These are phyloP conservation scores for Hydriomena furcata DNA, from an alignment of 2,888 invertebrate genomes.

Conservation along the genomic window DNA sequence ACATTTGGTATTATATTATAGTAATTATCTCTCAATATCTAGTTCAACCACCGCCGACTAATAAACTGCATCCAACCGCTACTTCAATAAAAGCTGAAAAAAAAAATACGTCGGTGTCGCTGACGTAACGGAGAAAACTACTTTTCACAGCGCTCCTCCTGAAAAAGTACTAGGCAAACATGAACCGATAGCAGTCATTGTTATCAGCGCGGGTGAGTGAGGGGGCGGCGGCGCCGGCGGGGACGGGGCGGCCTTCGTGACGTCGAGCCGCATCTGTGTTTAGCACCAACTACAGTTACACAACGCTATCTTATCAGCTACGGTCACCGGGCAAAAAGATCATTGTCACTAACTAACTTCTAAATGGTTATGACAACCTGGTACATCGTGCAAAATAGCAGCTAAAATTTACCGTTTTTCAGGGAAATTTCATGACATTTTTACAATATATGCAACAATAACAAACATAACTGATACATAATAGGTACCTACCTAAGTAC, in stretches of 20 bases:
- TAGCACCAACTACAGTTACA: conserved; percentile 53
- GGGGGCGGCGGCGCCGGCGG: conserved; percentile 41
- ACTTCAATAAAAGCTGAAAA: conserved; percentile 20
- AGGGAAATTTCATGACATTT: conserved; percentile 24
- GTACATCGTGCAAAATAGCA: conserved; percentile 55
- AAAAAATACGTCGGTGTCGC: conserved; percentile 4
- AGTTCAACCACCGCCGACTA: conserved; percentile 27
- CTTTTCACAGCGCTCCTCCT: conserved; percentile 62
- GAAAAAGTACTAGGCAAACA: conserved; percentile 79
- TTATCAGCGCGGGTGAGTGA: conserved; percentile 61
- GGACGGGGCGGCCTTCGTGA: conserved; percentile 55
- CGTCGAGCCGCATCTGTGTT: conserved; percentile 58
- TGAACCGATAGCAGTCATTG: conserved; percentile 64
- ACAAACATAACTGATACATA: too few relatives aligned
- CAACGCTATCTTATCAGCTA: conserved; percentile 67
- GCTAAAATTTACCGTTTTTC: conserved; percentile 49
- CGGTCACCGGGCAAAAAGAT: conserved; percentile 42
- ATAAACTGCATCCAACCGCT: conserved; percentile 5
- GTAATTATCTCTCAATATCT: conserved; percentile 29
- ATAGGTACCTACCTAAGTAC: too few relatives aligned
- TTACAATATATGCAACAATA: too few relatives aligned
- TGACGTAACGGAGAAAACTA: conserved; percentile 60
- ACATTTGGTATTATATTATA: conserved; percentile 23
- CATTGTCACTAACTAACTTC: conserved; percentile 44
- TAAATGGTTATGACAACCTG: conserved; percentile 52